These are phyloP conservation scores for Dorcus hopei DNA, from an alignment of 2,888 invertebrate species.

Conservation along the genomic window DNA sequence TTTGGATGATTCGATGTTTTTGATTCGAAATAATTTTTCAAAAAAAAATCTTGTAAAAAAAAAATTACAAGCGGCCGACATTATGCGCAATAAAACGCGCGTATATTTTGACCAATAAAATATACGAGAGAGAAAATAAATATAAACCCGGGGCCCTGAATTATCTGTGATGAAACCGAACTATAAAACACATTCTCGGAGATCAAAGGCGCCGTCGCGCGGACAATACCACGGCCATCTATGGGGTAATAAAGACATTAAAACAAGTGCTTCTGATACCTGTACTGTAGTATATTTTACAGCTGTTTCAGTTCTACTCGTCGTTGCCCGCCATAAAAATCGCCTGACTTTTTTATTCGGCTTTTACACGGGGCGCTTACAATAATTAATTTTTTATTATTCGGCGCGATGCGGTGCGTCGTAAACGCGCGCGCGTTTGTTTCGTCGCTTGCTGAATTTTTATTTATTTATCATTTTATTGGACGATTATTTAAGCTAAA, in stretches of 20 bases:
- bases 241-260: slow-evolving; percentile 45
- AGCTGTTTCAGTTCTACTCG: slow-evolving; percentile 30
- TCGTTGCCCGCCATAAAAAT: slow-evolving; percentile 21
- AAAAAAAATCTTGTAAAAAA: too few relatives aligned
- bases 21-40: too few relatives aligned
- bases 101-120: slow-evolving; percentile 18
- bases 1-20: too few relatives aligned
- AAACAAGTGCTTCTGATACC: slow-evolving; percentile 46
- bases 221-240: slow-evolving; percentile 19
- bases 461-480: too few relatives aligned
- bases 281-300: slow-evolving; percentile 30
- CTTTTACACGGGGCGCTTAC: slow-evolving; percentile 12
- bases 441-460: too few relatives aligned
- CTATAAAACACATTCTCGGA: slow-evolving; percentile 25
- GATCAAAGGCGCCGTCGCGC: slow-evolving; percentile 26
- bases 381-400: not conserved
- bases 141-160: slow-evolving; percentile 21
- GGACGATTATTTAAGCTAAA: too few relatives aligned
- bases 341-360: slow-evolving; percentile 15
- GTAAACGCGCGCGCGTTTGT: too few relatives aligned
- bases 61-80: too few relatives aligned
- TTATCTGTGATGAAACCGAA: slow-evolving; percentile 23
- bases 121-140: slow-evolving; percentile 11
- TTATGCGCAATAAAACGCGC: slow-evolving; percentile 3
- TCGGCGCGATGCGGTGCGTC: too few relatives aligned